A percentile compares a stretch with the other conserved stretches of the same genome.
These are phyloP conservation scores for Nowickia ferox DNA, from an alignment of 2,888 invertebrate genomes.

Conservation along the genomic window DNA sequence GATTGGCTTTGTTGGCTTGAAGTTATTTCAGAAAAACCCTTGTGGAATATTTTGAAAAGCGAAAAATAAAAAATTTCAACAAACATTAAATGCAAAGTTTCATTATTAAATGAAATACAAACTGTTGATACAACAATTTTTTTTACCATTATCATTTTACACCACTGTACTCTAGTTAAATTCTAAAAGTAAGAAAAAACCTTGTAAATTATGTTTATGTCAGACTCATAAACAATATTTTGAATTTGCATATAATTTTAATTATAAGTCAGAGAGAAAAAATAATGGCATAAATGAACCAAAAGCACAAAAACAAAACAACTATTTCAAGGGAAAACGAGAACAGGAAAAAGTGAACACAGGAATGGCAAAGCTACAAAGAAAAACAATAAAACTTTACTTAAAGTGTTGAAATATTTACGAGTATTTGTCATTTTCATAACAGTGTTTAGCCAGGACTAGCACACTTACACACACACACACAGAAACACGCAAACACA, in stretches of 20 bases:
- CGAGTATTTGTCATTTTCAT: constrained; percentile 70
- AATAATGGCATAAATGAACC: constrained; percentile 47
- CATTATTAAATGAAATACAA: no score
- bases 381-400: constrained; percentile 63
- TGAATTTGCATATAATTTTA: constrained; percentile 71
- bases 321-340: constrained; percentile 26
- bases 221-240: constrained; percentile 69
- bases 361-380: constrained; percentile 39
- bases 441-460: constrained; percentile 61
- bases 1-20: no score
- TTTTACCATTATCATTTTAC: not conserved
- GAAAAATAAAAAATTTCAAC: no score
- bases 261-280: constrained; percentile 61
- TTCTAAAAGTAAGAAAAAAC: constrained; percentile 6
- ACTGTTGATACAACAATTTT: not conserved
- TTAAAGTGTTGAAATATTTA: constrained; percentile 69
- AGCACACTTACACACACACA: not conserved
- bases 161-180: constrained; percentile 29
- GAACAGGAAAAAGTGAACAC: constrained; percentile 10
- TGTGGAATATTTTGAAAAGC: no score
- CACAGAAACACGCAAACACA: constrained; percentile 15
- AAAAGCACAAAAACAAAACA: constrained; percentile 57
- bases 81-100: no score
- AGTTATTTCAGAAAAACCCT: no score
- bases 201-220: constrained; percentile 67